Evolutionary conservation across 1,140 invertebrate genomes (phyloP), one percentile per base, ranked within the genome.

Genomic region (Hyles vespertilio): DNA sequence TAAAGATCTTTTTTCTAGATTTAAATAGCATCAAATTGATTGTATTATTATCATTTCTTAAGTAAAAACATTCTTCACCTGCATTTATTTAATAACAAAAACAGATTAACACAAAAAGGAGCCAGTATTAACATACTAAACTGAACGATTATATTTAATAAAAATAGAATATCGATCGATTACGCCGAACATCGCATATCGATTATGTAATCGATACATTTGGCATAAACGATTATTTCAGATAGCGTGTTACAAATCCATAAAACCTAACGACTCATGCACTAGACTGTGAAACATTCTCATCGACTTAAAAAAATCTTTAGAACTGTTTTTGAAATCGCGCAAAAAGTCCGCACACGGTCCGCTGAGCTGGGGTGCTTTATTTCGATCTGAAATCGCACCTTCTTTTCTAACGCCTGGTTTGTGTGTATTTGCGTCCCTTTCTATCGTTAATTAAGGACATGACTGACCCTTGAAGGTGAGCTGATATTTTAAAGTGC

Each of bases 241-340:
- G 44, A 52, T 67, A 64, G 57, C 59, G 50, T 62, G 61, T 55
- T 65, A 65, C 22, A 49, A 43, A 51, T 59, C 54, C 61, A 61
- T 61, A 52, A 6, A 51, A 62, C 60, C 43, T n/a, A 48, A 57
- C 59, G 50, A 72, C 22, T 50, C 3, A 77, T 69, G 61, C 77
- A 86, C 62, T 65, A 80, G 83, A 86, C 79, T 81, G 77, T 84
- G 70, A 72, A 81, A 79, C 68, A 63, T 84, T 78, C 77, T 78
- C 75, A 78, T 73, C 70, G 57, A 62, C 51, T 65, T 67, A 72
- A 70, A 59, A 79, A 72, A 72, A 65, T 63, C 36, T 58, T 56
- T 32, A 61, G 60, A 54, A 52, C 58, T 47, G 54, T 66, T 62
- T 58, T 64, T 58, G 48, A 65, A 72, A 67, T 67, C 52, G 62